Evolutionary conservation across 2,888 invertebrate species (phyloP).

Genomic region (Anoplius nigerrimus): DNA sequence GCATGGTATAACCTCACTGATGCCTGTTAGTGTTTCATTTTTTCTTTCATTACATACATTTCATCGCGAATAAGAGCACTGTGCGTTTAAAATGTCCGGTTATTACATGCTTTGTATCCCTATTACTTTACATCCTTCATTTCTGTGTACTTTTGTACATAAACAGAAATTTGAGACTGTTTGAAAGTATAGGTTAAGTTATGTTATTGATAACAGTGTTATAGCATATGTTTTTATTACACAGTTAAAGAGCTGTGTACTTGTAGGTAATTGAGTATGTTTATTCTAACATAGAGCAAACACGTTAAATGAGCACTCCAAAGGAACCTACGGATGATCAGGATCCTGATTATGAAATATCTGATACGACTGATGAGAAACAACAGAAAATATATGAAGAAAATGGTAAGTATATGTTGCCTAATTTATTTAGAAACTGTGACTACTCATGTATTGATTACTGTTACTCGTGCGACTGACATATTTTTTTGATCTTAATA

Average conservation of each 20-base stretch:
- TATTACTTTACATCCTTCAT: too few species aligned
- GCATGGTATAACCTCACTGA: too few species aligned
- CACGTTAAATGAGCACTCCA: constrained; percentile 55
- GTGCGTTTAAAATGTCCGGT: too few species aligned
- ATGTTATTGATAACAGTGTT: neutral
- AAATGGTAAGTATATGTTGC: constrained; percentile 55
- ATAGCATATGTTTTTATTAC: neutral
- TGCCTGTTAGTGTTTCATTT: too few species aligned
- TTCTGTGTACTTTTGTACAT: too few species aligned
- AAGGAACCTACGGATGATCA: constrained; percentile 57
- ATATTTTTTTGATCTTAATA: too few species aligned
- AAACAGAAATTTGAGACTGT: neutral
- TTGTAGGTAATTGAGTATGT: neutral
- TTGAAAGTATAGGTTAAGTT: neutral
- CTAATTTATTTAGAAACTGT: too few species aligned
- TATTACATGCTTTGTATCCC: too few species aligned
- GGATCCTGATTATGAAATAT: constrained; percentile 70
- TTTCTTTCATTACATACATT: too few species aligned
- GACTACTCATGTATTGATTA: too few species aligned
- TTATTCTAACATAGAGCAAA: constrained; percentile 12
- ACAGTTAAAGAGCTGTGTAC: neutral
- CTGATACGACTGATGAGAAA: constrained; percentile 56
- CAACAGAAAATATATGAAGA: constrained; percentile 66
- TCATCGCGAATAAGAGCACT: too few species aligned
- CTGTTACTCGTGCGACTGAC: too few species aligned